phyloP scores from a whole-genome alignment of 1,140 invertebrate species.

The Telenomus remus region DNA sequence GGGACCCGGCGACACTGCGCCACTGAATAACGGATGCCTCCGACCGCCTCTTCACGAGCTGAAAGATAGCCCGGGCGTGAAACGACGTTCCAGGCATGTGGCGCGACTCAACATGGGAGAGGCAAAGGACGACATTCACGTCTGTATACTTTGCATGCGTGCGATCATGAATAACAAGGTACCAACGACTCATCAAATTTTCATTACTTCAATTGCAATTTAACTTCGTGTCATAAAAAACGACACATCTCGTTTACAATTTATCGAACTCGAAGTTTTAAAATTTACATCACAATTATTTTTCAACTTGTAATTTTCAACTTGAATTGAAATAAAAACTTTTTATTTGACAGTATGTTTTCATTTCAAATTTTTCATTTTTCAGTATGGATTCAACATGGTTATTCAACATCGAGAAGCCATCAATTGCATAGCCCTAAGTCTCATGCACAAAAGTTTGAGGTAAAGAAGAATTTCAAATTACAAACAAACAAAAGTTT shows the following conservation, averaged over 20 bases:
- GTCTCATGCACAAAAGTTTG: conserved; percentile 96
- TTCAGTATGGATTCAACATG: conserved; percentile 98
- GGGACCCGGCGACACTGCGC: conserved; percentile 64
- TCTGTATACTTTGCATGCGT: conserved; percentile 98
- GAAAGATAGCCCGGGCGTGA: conserved; percentile 82
- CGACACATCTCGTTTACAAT: too few relatives aligned
- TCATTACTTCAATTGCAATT: too few relatives aligned
- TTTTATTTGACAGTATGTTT: too few relatives aligned
- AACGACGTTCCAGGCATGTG: conserved; percentile 87
- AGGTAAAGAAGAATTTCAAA: conserved; percentile 73
- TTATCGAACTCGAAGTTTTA: too few relatives aligned
- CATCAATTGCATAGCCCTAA: conserved; percentile 98
- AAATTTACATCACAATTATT: too few relatives aligned
- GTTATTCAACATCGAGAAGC: conserved; percentile 98
- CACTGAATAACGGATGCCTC: conserved; percentile 77
- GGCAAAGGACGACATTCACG: conserved; percentile 98
- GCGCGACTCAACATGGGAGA: conserved; percentile 97
- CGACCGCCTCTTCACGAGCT: conserved; percentile 79
- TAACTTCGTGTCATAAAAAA: too few relatives aligned
- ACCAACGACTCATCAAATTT: conserved; percentile 42
- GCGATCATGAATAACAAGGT: conserved; percentile 99
- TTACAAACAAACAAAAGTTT: too few relatives aligned
- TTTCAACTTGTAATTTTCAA: too few relatives aligned
- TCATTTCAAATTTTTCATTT: conserved; percentile 44
- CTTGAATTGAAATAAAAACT: too few relatives aligned